Conservation (phyloP, 2,888 invertebrate genomes). For the Netelia melanura region DNA sequence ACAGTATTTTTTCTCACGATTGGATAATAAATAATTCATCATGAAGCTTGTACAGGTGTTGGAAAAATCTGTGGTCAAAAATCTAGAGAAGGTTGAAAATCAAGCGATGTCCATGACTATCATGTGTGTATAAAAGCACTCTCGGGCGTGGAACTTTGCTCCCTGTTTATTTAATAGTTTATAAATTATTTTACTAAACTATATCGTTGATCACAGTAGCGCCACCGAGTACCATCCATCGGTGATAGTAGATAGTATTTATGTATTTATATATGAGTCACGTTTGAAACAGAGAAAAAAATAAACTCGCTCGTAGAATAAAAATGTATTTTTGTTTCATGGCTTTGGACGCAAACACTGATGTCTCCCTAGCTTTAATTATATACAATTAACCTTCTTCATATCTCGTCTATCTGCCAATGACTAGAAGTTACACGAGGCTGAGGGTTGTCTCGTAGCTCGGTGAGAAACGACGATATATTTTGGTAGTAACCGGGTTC, state of each 20-base stretch:
- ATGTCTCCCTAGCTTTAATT: constrained; percentile 37
- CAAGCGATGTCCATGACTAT: constrained; percentile 28
- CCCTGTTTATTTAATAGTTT: constrained; percentile 59
- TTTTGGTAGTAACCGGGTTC: constrained; percentile 91
- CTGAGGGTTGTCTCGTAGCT: constrained; percentile 81
- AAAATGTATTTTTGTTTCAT: constrained; percentile 40
- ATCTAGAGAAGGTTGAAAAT: background rate
- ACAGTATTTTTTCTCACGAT: background rate
- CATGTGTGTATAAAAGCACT: constrained; percentile 21
- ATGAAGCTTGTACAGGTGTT: background rate
- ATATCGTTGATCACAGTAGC: constrained; percentile 64
- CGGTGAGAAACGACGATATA: constrained; percentile 78
- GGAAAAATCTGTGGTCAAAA: background rate
- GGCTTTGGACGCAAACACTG: constrained; percentile 70
- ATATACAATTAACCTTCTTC: constrained; percentile 59
- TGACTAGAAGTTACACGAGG: constrained; percentile 73
- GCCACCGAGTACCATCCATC: constrained; percentile 39
- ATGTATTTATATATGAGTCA: constrained; percentile 32
- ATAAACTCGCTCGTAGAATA: constrained; percentile 18
- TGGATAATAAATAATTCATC: constrained; percentile 2
- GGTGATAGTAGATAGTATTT: constrained; percentile 10
- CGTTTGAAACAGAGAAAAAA: constrained; percentile 14
- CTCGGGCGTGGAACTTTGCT: constrained; percentile 57
- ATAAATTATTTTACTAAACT: constrained; percentile 60
- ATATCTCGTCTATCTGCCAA: constrained; percentile 81